Evolutionary conservation across 1,140 invertebrate genomes (phyloP).

Genomic region (Bathynomus jamesi): DNA sequence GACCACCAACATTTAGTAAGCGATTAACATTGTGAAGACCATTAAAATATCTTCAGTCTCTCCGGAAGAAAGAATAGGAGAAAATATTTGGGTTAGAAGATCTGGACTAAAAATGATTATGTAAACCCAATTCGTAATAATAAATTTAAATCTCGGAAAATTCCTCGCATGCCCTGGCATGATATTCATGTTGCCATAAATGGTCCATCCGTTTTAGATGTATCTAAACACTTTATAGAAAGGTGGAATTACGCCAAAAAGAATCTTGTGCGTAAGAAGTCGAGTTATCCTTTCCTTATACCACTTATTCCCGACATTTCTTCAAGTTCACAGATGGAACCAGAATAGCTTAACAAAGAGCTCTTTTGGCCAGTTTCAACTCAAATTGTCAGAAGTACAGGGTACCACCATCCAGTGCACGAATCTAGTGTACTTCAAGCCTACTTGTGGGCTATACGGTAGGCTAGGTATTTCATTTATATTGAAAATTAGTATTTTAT

Average conservation of each 20-base stretch:
- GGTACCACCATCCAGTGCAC: constrained; percentile 13
- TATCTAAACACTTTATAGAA: constrained; percentile 16
- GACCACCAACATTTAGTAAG: constrained; percentile 15
- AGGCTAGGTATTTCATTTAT: constrained; percentile 8
- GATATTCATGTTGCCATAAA: constrained; percentile 14
- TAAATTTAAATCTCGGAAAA: not conserved
- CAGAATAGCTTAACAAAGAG: not conserved
- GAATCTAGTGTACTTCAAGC: constrained; percentile 10
- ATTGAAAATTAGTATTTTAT: constrained; percentile 18
- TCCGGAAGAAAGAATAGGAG: not conserved
- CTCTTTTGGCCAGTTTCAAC: not conserved
- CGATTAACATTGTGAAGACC: not conserved
- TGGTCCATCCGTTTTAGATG: constrained; percentile 7
- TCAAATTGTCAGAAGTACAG: constrained; percentile 16
- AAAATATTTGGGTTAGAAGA: not conserved
- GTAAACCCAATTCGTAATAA: not conserved
- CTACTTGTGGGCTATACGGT: constrained; percentile 14
- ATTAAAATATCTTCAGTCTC: not conserved
- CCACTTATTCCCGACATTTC: not conserved
- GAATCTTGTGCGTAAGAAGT: not conserved
- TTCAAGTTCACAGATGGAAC: not conserved
- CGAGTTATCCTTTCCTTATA: not conserved
- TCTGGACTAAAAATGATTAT: not conserved
- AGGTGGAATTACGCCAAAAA: constrained; percentile 14
- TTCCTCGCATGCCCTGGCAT: constrained; percentile 15